Conservation (phyloP, 1,140 invertebrate genomes). For the Tetragnatha versicolor region DNA sequence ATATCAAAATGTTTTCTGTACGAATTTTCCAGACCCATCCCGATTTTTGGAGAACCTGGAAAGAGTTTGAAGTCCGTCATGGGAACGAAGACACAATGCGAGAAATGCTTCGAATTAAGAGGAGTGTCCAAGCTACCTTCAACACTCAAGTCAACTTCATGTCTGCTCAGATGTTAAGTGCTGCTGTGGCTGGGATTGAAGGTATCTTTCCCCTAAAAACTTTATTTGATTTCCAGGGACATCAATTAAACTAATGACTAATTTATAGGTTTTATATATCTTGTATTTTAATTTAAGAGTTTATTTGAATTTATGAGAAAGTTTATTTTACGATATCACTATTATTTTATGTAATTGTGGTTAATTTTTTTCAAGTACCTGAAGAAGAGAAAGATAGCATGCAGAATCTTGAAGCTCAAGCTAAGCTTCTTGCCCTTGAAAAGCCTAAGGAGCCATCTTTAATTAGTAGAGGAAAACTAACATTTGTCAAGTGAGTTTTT, state of each 20-base stretch:
- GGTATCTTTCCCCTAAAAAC: background rate
- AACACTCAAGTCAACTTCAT: conserved; percentile 88
- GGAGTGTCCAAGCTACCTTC: conserved; percentile 95
- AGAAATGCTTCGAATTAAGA: conserved; percentile 98
- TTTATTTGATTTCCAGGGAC: background rate
- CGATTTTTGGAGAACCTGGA: conserved; percentile 98
- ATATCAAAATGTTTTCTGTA: too few species aligned
- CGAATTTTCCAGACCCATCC: conserved; percentile 76
- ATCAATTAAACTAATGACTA: background rate
- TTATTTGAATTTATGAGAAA: background rate
- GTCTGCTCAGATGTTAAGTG: conserved; percentile 91
- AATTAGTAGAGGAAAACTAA: conserved; percentile 61
- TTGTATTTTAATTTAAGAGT: background rate
- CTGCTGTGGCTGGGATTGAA: conserved; percentile 68
- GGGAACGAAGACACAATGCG: conserved; percentile 99
- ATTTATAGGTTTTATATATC: too few species aligned
- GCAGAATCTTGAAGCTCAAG: conserved; percentile 85
- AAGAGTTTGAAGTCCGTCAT: conserved; percentile 98
- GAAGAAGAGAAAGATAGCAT: conserved; percentile 82
- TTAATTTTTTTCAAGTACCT: conserved; percentile 67
- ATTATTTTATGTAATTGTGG: background rate
- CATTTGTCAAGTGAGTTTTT: conserved; percentile 64
- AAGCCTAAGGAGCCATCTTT: conserved; percentile 61
- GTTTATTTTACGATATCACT: background rate
- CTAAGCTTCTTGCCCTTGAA: conserved; percentile 68